Evolutionary conservation across 2,113 vertebrate genomes (phyloP).

Genomic region (Aramus guarauna): DNA sequence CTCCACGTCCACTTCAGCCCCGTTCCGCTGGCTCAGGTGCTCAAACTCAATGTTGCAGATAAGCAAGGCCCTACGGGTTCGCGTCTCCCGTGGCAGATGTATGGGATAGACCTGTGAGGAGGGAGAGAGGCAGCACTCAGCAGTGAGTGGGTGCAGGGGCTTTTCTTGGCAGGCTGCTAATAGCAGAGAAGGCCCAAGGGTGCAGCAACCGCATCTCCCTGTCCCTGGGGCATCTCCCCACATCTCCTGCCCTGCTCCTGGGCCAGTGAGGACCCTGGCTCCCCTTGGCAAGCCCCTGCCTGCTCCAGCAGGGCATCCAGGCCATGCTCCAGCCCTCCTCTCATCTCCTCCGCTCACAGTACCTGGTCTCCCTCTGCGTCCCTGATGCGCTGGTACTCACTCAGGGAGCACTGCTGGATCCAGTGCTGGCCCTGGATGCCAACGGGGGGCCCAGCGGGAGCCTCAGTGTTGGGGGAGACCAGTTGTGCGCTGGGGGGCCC

Average conservation of each 20-base stretch:
- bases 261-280: not conserved
- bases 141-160: accelerated
- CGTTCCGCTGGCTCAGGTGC: not conserved
- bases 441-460: accelerated
- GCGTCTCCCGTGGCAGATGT: not conserved
- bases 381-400: not conserved
- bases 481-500: accelerated
- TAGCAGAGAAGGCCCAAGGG: not conserved
- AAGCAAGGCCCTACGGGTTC: slow-evolving; percentile 75
- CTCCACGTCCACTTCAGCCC: slow-evolving; percentile 74
- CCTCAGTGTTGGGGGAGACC: no score
- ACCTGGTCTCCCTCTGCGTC: not conserved
- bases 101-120: slow-evolving; percentile 71
- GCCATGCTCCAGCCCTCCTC: not conserved
- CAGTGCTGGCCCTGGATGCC: not conserved
- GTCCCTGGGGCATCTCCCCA: not conserved
- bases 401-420: not conserved
- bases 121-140: not conserved
- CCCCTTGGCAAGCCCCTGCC: not conserved
- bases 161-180: not conserved
- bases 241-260: not conserved
- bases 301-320: accelerated
- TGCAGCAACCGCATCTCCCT: not conserved
- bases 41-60: slow-evolving; percentile 80
- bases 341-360: not conserved